Evolutionary conservation across 2,113 vertebrate species (phyloP), one percentile per base, ranked within the genome.

Genomic region (Cercocebus atys): DNA sequence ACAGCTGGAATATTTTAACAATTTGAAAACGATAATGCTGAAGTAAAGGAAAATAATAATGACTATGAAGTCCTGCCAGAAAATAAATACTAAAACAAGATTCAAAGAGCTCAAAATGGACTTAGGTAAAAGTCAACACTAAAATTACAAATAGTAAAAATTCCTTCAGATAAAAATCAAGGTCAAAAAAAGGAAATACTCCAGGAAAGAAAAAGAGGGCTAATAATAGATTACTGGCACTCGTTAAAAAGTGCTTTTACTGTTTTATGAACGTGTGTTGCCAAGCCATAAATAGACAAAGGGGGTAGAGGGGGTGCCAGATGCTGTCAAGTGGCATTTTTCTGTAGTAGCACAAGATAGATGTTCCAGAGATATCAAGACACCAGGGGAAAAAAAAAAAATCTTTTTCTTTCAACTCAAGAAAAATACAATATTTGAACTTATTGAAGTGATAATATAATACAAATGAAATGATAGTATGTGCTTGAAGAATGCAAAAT

Each of bases 31-130:
- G 17, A 55, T 52, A 85, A 96, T 79, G 43, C 8, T 52, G 68
- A 96, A 68, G 3, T 59, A 3, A 96, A 96, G 8, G n/a, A 81
- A 94, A 84, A 78, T 45, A 93, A 93, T 35, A 80, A 90, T 78
- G 27, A 76, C 30, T 70, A 20, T 8, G 75, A 70, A 93, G 6
- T 50, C 16, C 25, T 79, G 3, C 38, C 16, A 43, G 38, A 3
- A 84, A 83, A 86, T 14, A 91, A 84, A 72, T 76, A 55, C 12
- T 20, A 52, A 95, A 70, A 89, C 25, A 90, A 68, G 27, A 68
- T 25, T 84, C 13, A 6, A 57, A 85, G n/a, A 92, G 22, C 61
- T 5, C 75, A 93, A 94, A 93, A 90, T 55, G 14, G 27, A 79
- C 23, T 91, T 79, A 85, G 23, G 1, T 43, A 27, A 96, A 30